Percentiles rank a stretch among this genome's conserved stretches.
Conservation (phyloP, 2,888 invertebrate genomes). For the Troilus luridus region DNA sequence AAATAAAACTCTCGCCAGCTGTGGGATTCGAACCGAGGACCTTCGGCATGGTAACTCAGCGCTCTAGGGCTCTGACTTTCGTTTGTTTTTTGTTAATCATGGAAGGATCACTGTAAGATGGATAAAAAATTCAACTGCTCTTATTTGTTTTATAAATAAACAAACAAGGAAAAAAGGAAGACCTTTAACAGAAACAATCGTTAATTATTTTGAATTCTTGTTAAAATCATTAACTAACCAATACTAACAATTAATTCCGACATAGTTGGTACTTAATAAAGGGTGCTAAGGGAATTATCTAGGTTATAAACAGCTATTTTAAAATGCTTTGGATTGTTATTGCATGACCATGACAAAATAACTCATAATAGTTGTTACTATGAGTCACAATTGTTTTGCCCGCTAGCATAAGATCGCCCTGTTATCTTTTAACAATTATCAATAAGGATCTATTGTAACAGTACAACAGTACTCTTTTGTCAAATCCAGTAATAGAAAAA, state of each 20-base stretch:
- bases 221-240: no score
- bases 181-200: no score
- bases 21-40: no score
- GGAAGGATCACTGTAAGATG: no score
- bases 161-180: no score
- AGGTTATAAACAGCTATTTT: neutral
- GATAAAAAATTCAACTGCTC: no score
- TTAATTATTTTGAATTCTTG: no score
- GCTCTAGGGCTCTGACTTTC: no score
- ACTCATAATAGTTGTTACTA: neutral
- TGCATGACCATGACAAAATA: neutral
- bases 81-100: no score
- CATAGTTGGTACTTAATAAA: neutral
- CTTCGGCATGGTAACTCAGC: no score
- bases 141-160: no score
- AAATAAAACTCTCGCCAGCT: no score
- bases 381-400: neutral
- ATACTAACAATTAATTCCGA: neutral
- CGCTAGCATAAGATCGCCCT: neutral
- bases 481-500: neutral
- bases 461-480: neutral
- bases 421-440: neutral
- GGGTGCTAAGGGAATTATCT: neutral
- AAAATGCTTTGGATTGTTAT: neutral
- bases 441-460: neutral